phyloP scores from a whole-genome alignment of 1,140 invertebrate species.

The Akabosia matsudoensis region DNA sequence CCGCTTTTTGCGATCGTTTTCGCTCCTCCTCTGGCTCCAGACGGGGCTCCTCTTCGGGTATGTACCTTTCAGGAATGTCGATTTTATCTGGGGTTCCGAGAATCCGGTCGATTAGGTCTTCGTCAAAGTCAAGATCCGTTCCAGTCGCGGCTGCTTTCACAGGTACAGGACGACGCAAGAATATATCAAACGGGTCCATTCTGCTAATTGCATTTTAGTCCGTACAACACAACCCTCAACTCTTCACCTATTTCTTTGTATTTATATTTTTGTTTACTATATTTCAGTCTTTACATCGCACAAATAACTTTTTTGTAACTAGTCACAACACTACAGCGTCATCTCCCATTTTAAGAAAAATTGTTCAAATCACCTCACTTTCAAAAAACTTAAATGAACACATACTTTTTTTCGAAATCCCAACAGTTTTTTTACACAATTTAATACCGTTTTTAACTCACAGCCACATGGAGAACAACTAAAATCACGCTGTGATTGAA shows the following conservation, averaged over 20 bases:
- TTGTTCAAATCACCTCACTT: too few species aligned
- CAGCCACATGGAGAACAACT: too few species aligned
- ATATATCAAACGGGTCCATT: constrained; percentile 37
- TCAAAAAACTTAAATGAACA: too few species aligned
- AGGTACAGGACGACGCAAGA: constrained; percentile 26
- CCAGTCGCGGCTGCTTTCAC: constrained; percentile 35
- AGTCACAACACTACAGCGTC: too few species aligned
- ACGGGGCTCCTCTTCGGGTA: constrained; percentile 35
- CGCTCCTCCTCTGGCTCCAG: constrained; percentile 39
- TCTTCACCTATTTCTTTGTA: background rate
- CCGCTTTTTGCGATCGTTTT: constrained; percentile 42
- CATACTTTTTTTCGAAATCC: too few species aligned
- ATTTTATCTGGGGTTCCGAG: constrained; percentile 43
- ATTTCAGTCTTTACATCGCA: background rate
- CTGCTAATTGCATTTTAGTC: constrained; percentile 13
- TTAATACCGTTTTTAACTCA: too few species aligned
- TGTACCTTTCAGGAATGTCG: constrained; percentile 43
- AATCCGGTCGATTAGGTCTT: constrained; percentile 43
- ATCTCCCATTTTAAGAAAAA: too few species aligned
- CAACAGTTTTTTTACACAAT: too few species aligned
- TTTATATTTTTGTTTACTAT: background rate
- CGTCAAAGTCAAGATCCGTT: constrained; percentile 43
- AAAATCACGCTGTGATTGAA: too few species aligned
- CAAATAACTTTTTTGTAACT: too few species aligned
- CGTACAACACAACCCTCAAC: background rate